phyloP scores from a whole-genome alignment of 1,140 invertebrate genomes.

The Bombus pascuorum region DNA sequence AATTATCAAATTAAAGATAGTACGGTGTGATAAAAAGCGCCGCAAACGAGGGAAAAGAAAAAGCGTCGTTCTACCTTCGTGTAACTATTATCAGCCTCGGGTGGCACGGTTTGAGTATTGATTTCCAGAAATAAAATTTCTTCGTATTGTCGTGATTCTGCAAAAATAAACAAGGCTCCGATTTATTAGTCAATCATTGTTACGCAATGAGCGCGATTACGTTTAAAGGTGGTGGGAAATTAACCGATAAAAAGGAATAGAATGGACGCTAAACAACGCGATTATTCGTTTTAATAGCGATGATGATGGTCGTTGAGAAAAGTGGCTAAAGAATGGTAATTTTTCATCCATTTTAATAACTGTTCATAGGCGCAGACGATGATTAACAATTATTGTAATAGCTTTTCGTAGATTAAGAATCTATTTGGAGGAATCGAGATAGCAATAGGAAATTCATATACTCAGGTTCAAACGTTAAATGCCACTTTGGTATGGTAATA shows the following conservation, averaged over 20 bases:
- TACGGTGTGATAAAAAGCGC: not conserved
- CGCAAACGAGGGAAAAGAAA: too few species aligned
- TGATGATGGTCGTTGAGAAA: not conserved
- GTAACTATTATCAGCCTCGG: not conserved
- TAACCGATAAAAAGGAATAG: not conserved
- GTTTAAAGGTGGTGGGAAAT: not conserved
- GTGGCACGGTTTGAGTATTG: not conserved
- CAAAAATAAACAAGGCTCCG: not conserved
- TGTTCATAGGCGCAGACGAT: too few species aligned
- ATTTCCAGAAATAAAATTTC: not conserved
- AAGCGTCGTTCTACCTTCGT: not conserved
- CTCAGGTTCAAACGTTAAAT: too few species aligned
- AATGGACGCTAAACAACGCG: not conserved
- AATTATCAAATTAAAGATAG: not conserved
- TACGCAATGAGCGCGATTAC: not conserved
- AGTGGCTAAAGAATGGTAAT: not conserved
- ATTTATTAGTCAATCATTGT: not conserved
- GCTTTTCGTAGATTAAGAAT: not conserved
- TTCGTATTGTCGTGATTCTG: not conserved
- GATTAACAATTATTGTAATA: not conserved
- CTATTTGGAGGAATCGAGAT: not conserved
- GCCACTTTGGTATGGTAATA: too few species aligned
- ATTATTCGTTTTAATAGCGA: not conserved
- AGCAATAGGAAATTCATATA: too few species aligned
- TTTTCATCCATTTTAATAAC: not conserved